Percentiles rank a stretch among this genome's conserved stretches.
Evolutionary conservation across 2,797 vertebrate genomes (phyloP).

Genomic region (Pangasius larnaudii): DNA sequence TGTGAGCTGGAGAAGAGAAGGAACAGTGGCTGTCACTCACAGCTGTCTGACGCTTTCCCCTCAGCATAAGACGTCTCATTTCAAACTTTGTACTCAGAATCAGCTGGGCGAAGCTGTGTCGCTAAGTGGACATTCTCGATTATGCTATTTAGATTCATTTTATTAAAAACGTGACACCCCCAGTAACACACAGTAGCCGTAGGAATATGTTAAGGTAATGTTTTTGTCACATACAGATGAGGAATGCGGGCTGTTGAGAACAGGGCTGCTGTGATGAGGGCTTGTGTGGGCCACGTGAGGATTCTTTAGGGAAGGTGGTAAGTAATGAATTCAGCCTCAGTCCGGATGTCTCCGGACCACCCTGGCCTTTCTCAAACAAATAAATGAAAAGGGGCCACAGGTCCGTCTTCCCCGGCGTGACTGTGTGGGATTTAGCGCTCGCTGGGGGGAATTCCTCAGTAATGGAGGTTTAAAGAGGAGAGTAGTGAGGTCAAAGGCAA

Average conservation of each 20-base stretch:
- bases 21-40: conserved; percentile 36
- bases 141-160: background rate
- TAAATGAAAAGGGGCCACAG: conserved; percentile 83
- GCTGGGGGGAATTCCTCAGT: conserved; percentile 83
- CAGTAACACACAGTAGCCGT: background rate
- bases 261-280: conserved; percentile 35
- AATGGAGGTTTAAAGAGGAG: conserved; percentile 83
- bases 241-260: background rate
- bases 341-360: conserved; percentile 81
- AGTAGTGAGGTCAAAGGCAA: conserved; percentile 65
- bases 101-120: background rate
- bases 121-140: background rate
- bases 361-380: conserved; percentile 82
- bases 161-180: background rate
- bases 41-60: background rate
- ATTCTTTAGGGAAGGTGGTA: conserved; percentile 56
- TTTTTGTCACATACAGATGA: background rate
- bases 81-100: background rate
- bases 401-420: conserved; percentile 71
- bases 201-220: background rate
- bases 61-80: background rate
- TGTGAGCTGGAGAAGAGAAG: conserved; percentile 22
- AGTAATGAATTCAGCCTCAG: conserved; percentile 68
- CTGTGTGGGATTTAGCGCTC: conserved; percentile 73
- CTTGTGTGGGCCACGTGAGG: conserved; percentile 52